Base-by-base conservation (phyloP, 2,888 invertebrate genomes). In the Spicauda simplicius region DNA sequence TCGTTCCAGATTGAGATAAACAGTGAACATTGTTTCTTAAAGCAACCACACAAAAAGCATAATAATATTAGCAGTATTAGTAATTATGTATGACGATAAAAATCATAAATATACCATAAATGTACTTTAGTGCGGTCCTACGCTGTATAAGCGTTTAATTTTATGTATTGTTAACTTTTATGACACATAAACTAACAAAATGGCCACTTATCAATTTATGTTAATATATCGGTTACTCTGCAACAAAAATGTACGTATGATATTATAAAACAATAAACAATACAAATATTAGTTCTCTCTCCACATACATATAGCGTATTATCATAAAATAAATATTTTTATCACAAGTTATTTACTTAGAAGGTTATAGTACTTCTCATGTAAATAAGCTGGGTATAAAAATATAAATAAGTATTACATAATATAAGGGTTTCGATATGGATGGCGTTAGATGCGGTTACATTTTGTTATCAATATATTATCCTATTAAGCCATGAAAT, bases 401-500 rank as follows among this genome's bases (percentile, higher is more conserved):
- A 25, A 14, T 53, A 61, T 20, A 67, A 62, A 59, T 54, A n/a
- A n/a, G n/a, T n/a, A n/a, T n/a, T n/a, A n/a, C n/a, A n/a, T n/a
- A n/a, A n/a, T n/a, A n/a, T n/a, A 64, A 68, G 50, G 7, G 16
- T 54, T 6, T 20, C 54, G 41, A 41, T 54, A 25, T 25, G 41
- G 41, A 55, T 54, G 45, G n/a, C 10, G 10, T 63, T 63, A 56
- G 12, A 57, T 57, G 19, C 37, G 19, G 57, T 33, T 65, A 53
- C 33, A 50, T 45, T 54, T 37, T 58, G 66, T 66, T 64, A 64
- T 68, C 69, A 72, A 70, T 70, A 70, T 71, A 0, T 57, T 57
- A 83, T 87, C 87, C 90, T 86, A 88, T 90, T 90, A 90, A 87
- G 90, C 90, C 90, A 90, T 90, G 90, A 89, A 41, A 41, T 41